These are phyloP conservation scores for Drosophila sp. DNA, from an alignment of 1,140 invertebrate species.

Conservation along the genomic window DNA sequence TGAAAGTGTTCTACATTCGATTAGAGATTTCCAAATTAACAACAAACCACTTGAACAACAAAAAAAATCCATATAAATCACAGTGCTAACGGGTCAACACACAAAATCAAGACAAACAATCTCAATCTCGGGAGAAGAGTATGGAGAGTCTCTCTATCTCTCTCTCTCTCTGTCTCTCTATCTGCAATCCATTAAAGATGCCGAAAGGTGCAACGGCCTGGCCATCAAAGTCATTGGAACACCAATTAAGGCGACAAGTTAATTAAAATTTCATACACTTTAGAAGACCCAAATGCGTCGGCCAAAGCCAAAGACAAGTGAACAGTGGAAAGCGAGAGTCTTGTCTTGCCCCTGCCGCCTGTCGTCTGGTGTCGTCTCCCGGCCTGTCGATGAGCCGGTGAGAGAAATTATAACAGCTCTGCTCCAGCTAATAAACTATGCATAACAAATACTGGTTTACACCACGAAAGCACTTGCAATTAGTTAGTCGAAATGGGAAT, in stretches of 20 bases:
- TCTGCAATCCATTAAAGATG: conserved; percentile 11
- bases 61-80: conserved; percentile 10
- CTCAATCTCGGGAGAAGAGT: too few relatives aligned
- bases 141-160: too few relatives aligned
- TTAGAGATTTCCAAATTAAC: background rate
- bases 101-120: background rate
- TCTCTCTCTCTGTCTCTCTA: too few relatives aligned
- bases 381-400: conserved; percentile 17
- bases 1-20: conserved; percentile 45
- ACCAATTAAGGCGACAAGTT: conserved; percentile 53
- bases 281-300: background rate
- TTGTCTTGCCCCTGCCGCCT: background rate
- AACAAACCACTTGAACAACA: background rate
- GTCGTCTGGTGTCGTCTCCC: background rate
- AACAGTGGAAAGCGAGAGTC: conserved; percentile 69
- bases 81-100: background rate
- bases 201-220: conserved; percentile 36
- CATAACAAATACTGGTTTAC: conserved; percentile 59
- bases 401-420: conserved; percentile 72
- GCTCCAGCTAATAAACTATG: conserved; percentile 38
- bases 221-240: conserved; percentile 17
- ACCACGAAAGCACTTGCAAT: background rate
- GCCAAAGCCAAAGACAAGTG: background rate
- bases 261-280: conserved; percentile 57
- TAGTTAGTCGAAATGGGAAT: background rate